Percentiles rank a stretch among this genome's conserved stretches.
Evolutionary conservation across 35 echinoderm and acorn worm species (phyloP).

Genomic region (Eucidaris tribuloides): DNA sequence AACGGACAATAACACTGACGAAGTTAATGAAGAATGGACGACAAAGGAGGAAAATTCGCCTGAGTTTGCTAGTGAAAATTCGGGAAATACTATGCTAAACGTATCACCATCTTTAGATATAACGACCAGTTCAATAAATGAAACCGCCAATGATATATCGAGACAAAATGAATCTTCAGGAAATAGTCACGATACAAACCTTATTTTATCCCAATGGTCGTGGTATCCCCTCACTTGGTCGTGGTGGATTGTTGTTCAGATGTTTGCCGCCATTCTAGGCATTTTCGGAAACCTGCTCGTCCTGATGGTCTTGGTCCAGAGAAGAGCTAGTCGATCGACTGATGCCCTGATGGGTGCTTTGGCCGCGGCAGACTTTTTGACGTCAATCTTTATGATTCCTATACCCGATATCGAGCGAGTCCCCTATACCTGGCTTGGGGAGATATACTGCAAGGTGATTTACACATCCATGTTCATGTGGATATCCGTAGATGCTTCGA

Average conservation of each 20-base stretch:
- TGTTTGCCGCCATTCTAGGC: not conserved
- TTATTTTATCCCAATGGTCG: not conserved
- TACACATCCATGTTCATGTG: not conserved
- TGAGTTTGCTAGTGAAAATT: no score
- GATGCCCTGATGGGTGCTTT: not conserved
- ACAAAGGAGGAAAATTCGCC: no score
- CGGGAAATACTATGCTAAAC: no score
- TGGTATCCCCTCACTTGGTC: not conserved
- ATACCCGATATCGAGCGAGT: no score
- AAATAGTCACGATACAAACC: no score
- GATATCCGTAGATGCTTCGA: not conserved
- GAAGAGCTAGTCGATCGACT: not conserved
- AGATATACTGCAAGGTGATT: not conserved
- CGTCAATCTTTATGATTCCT: not conserved
- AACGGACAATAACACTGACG: no score
- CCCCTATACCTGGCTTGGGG: not conserved
- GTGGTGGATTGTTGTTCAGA: not conserved
- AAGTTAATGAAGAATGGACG: no score
- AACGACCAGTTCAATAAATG: no score
- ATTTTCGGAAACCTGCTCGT: not conserved
- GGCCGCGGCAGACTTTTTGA: not conserved
- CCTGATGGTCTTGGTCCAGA: not conserved
- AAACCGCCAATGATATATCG: no score
- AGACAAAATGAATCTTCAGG: no score
- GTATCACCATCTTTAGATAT: no score